A percentile compares a stretch with the other conserved stretches of the same genome.
Conservation (phyloP, 1,140 invertebrate species). For the Diorhabda sublineata region DNA sequence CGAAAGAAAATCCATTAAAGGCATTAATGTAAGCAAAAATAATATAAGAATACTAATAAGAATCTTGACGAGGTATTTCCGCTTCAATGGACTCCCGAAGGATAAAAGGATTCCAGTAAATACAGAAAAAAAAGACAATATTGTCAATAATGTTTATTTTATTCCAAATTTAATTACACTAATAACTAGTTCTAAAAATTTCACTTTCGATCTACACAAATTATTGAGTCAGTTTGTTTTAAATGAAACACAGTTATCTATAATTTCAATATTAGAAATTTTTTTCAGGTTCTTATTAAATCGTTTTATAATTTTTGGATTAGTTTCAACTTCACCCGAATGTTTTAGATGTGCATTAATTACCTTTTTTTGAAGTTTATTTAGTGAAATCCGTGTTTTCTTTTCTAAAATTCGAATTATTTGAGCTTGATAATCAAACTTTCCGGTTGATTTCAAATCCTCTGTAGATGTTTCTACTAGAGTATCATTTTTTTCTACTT, state of each 20-base stretch:
- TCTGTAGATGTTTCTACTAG: background rate
- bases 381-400: constrained; percentile 46
- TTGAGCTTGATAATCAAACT: constrained; percentile 45
- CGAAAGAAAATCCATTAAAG: no score
- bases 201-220: no score
- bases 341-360: constrained; percentile 41
- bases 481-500: background rate
- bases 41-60: no score
- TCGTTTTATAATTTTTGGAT: constrained; percentile 44
- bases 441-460: constrained; percentile 11
- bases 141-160: no score
- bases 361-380: constrained; percentile 49
- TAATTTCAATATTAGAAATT: constrained; percentile 31
- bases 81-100: no score
- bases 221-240: background rate
- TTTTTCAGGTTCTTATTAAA: constrained; percentile 50
- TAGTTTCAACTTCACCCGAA: constrained; percentile 31
- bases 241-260: constrained; percentile 22
- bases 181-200: no score
- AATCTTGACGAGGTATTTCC: no score
- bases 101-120: no score
- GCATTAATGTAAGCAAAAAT: no score
- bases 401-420: constrained; percentile 44
- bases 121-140: no score
- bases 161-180: no score